Percentiles rank a stretch among this genome's conserved stretches.
Evolutionary conservation across 2,888 invertebrate genomes (phyloP).

Genomic region (Platerodrilus igneus): DNA sequence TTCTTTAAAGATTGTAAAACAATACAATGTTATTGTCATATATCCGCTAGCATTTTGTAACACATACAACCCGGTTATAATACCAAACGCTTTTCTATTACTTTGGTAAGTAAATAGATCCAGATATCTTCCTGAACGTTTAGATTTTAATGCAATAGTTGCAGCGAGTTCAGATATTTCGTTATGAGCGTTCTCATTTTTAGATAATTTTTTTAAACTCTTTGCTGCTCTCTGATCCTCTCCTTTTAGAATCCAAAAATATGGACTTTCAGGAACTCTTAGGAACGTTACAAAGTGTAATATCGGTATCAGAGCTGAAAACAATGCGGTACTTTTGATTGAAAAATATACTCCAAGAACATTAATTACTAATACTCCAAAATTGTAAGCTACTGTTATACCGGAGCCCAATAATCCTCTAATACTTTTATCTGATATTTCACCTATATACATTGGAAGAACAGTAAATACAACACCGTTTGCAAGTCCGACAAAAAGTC

Average conservation of each 20-base stretch:
- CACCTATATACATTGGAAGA: slow-evolving; percentile 58
- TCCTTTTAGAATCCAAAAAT: slow-evolving; percentile 44
- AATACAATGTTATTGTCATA: slow-evolving; percentile 56
- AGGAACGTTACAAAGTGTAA: slow-evolving; percentile 54
- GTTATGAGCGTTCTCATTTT: slow-evolving; percentile 49
- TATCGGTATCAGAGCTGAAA: slow-evolving; percentile 55
- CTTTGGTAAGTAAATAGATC: slow-evolving; percentile 53
- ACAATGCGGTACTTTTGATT: slow-evolving; percentile 51
- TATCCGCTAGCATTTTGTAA: slow-evolving; percentile 59
- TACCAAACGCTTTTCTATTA: slow-evolving; percentile 57
- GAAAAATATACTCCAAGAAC: slow-evolving; percentile 56
- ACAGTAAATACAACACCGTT: slow-evolving; percentile 46
- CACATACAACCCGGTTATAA: slow-evolving; percentile 55
- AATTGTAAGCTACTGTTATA: slow-evolving; percentile 53
- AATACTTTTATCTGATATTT: slow-evolving; percentile 56
- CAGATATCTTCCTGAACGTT: slow-evolving; percentile 48
- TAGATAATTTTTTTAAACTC: slow-evolving; percentile 56
- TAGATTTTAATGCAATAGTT: slow-evolving; percentile 38
- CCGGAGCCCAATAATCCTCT: slow-evolving; percentile 61
- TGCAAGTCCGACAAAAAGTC: slow-evolving; percentile 56
- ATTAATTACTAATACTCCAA: slow-evolving; percentile 60
- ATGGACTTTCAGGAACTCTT: slow-evolving; percentile 62
- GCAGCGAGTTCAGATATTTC: slow-evolving; percentile 39
- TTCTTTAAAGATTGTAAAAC: slow-evolving; percentile 56
- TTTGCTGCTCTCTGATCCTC: slow-evolving; percentile 47